These are phyloP conservation scores for Idaea dimidiata DNA, from an alignment of 2,888 invertebrate genomes.

Conservation along the genomic window DNA sequence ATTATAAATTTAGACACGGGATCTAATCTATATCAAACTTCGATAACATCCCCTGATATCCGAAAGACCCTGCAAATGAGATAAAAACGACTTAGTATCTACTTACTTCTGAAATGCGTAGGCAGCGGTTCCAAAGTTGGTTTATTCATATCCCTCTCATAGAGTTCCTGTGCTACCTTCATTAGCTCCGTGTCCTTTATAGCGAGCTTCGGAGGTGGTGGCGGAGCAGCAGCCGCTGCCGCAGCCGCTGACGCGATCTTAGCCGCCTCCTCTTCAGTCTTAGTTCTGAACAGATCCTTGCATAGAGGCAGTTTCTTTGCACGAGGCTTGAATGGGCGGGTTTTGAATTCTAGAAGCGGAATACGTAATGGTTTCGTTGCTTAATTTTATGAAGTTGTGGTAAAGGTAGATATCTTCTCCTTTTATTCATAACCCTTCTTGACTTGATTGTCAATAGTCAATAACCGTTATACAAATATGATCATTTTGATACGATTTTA, in stretches of 20 bases:
- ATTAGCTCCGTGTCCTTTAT: slow-evolving; percentile 72
- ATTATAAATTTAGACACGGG: too few species aligned
- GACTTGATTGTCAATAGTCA: too few species aligned
- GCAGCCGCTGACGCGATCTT: slow-evolving; percentile 9
- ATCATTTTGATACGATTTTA: too few species aligned
- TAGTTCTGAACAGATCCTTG: slow-evolving; percentile 10
- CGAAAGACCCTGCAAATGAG: too few species aligned
- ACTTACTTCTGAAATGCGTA: slow-evolving; percentile 66
- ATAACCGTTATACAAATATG: too few species aligned
- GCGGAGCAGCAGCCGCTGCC: slow-evolving; percentile 16
- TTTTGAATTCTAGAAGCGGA: slow-evolving; percentile 51
- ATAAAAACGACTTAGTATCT: neutral
- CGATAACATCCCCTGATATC: too few species aligned
- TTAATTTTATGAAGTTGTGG: neutral
- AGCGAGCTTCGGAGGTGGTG: slow-evolving; percentile 49
- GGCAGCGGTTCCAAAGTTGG: slow-evolving; percentile 60
- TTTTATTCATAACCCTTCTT: too few species aligned
- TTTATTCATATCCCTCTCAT: slow-evolving; percentile 54
- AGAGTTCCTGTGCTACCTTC: slow-evolving; percentile 62
- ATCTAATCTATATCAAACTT: too few species aligned
- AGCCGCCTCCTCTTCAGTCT: slow-evolving; percentile 31
- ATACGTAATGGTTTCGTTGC: neutral
- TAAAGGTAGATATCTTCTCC: too few species aligned
- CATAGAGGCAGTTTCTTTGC: slow-evolving; percentile 50
- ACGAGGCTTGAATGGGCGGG: slow-evolving; percentile 60